Conservation (phyloP, 2,888 invertebrate genomes). For the Monoplex corrugatus region DNA sequence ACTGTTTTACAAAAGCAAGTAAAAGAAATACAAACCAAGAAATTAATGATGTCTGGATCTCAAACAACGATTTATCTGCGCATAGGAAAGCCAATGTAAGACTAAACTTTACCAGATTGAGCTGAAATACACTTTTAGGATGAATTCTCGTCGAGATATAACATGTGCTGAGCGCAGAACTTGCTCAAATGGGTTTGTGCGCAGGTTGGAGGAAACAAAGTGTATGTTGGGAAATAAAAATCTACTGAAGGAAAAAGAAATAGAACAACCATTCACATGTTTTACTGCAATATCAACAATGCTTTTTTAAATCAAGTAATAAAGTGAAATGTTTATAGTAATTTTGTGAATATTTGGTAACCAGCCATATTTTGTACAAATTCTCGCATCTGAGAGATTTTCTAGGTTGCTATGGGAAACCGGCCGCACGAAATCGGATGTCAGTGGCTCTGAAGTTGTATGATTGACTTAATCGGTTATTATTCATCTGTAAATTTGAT, state of each 20-base stretch:
- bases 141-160: constrained; percentile 47
- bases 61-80: constrained; percentile 56
- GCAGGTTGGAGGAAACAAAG: constrained; percentile 50
- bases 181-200: constrained; percentile 50
- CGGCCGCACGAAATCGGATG: neutral
- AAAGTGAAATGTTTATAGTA: neutral
- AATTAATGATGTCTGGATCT: constrained; percentile 44
- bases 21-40: constrained; percentile 51
- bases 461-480: too few species aligned
- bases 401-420: constrained; percentile 40
- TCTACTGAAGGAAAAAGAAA: neutral
- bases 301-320: too few species aligned
- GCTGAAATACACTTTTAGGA: constrained; percentile 42
- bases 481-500: too few species aligned
- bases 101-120: constrained; percentile 34
- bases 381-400: constrained; percentile 22
- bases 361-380: neutral
- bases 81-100: constrained; percentile 54
- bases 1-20: neutral
- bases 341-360: neutral
- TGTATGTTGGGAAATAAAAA: constrained; percentile 47
- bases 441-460: neutral
- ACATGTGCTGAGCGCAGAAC: constrained; percentile 59
- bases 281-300: neutral
- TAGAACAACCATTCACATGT: neutral